Evolutionary conservation across 64 coral and sea anemone species (phyloP).

Genomic region (Pachyseris speciosa): DNA sequence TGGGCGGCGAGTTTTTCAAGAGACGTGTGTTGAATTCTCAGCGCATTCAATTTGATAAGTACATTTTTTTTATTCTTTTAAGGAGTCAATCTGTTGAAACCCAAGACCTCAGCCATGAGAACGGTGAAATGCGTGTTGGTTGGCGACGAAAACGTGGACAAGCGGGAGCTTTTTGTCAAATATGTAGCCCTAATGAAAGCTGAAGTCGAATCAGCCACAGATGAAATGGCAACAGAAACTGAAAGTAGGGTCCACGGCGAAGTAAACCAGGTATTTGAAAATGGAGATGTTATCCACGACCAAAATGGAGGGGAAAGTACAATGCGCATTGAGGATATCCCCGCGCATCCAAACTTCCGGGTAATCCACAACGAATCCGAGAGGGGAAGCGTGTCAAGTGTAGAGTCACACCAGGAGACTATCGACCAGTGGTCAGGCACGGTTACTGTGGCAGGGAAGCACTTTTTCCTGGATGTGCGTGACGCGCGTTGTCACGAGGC

Average conservation of each 20-base stretch:
- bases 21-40: neutral
- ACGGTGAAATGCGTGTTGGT: constrained; percentile 86
- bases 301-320: neutral
- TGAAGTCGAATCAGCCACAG: constrained; percentile 18
- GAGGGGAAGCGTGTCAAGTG: neutral
- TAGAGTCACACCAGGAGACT: constrained; percentile 13
- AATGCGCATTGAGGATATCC: neutral
- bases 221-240: neutral
- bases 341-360: constrained; percentile 9
- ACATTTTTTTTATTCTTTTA: neutral
- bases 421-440: constrained; percentile 20
- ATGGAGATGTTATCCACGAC: neutral
- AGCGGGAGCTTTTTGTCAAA: constrained; percentile 74
- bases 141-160: constrained; percentile 88
- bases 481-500: constrained; percentile 64
- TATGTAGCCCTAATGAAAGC: constrained; percentile 32
- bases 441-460: constrained; percentile 64
- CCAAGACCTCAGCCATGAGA: constrained; percentile 29
- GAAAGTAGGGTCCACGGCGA: neutral
- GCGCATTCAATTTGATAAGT: neutral
- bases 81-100: neutral
- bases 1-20: no score
- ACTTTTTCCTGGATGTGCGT: constrained; percentile 60
- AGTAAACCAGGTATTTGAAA: neutral
- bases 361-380: constrained; percentile 7